Evolutionary conservation across 2,113 vertebrate genomes (phyloP).

Genomic region (Cyphomyrus plagiostoma): DNA sequence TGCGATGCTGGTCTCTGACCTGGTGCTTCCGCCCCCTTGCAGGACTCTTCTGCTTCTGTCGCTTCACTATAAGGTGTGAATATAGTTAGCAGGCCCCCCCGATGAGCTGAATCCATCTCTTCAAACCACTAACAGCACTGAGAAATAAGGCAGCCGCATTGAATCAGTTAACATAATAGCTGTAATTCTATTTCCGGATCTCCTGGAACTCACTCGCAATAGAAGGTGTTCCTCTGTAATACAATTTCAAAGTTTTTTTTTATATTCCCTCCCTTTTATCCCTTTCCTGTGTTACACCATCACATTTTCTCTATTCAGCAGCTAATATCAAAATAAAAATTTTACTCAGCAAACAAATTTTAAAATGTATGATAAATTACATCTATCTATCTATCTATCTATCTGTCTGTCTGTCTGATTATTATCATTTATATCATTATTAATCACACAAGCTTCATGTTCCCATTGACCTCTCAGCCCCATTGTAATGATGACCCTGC

Average conservation of each 20-base stretch:
- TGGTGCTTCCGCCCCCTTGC: background rate
- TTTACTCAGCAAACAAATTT: background rate
- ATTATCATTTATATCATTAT: background rate
- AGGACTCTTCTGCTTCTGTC: background rate
- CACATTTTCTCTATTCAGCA: background rate
- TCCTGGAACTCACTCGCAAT: background rate
- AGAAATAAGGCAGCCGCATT: background rate
- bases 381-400: no score
- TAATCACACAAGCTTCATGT: background rate
- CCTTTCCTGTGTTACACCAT: background rate
- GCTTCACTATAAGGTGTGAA: background rate
- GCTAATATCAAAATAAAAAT: background rate
- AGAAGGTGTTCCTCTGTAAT: background rate
- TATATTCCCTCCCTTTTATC: background rate
- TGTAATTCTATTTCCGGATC: background rate
- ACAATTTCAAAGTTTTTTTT: background rate
- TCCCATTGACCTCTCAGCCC: background rate
- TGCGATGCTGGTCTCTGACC: background rate
- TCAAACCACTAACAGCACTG: background rate
- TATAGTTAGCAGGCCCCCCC: background rate
- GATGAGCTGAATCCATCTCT: background rate
- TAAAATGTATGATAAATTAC: background rate
- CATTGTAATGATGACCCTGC: background rate
- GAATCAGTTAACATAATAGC: background rate
- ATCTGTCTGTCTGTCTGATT: background rate